Evolutionary conservation across 2,888 invertebrate genomes (phyloP).

Genomic region (Homarus gammarus): DNA sequence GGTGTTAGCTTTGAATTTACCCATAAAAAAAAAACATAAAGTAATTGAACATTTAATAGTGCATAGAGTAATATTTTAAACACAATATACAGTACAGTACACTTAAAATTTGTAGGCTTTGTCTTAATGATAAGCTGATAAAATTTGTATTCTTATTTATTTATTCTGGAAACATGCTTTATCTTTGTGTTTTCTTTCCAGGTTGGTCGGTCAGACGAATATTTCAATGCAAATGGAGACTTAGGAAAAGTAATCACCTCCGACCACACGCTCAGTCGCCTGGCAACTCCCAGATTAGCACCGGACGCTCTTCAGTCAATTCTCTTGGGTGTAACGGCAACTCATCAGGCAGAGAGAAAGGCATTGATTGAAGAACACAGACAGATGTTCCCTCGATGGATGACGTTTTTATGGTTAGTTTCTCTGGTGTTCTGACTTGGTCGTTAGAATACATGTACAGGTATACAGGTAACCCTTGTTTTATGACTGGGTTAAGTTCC

Average conservation of each 20-base stretch:
- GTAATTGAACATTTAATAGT: no score
- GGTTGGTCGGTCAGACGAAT: conserved; percentile 64
- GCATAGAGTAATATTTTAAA: no score
- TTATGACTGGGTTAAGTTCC: background rate
- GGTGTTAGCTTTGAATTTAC: no score
- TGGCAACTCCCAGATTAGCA: conserved; percentile 86
- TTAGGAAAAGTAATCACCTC: conserved; percentile 83
- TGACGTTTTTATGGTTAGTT: conserved; percentile 77
- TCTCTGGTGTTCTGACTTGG: background rate
- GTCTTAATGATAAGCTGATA: no score
- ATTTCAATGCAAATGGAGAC: conserved; percentile 62
- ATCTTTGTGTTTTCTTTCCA: conserved; percentile 5
- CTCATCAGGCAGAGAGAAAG: conserved; percentile 83
- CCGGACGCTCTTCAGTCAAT: conserved; percentile 84
- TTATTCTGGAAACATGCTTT: background rate
- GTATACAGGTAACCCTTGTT: background rate
- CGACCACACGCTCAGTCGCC: conserved; percentile 87
- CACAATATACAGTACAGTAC: no score
- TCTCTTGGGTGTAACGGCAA: conserved; percentile 78
- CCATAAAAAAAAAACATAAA: no score
- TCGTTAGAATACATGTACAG: background rate
- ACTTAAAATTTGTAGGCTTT: no score
- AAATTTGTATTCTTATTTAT: no score
- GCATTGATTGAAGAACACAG: conserved; percentile 83
- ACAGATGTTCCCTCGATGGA: conserved; percentile 86